Conservation (phyloP, 2,888 invertebrate genomes). For the Thymelicus sylvestris region DNA sequence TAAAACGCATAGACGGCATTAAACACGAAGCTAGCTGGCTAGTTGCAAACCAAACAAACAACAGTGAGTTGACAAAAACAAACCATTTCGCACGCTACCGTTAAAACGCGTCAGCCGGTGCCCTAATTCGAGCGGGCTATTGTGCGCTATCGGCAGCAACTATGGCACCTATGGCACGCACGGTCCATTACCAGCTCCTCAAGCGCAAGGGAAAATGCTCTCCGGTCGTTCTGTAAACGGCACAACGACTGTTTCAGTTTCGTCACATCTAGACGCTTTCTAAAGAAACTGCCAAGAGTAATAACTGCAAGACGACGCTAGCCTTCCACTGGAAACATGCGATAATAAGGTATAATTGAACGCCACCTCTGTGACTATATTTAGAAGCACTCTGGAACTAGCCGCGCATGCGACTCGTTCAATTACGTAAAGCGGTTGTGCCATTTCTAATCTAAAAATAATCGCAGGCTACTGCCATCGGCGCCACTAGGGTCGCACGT, state of each 20-base stretch:
- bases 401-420: conserved; percentile 80
- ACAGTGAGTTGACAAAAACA: conserved; percentile 19
- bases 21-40: conserved; percentile 18
- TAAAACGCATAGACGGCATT: background rate
- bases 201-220: conserved; percentile 66
- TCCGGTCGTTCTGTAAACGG: conserved; percentile 68
- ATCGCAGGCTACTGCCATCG: conserved; percentile 81
- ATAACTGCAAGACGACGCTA: conserved; percentile 68
- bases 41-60: conserved; percentile 31
- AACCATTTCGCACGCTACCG: conserved; percentile 28
- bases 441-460: conserved; percentile 86
- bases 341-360: conserved; percentile 83
- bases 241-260: conserved; percentile 72
- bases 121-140: conserved; percentile 38
- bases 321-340: conserved; percentile 81
- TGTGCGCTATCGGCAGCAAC: conserved; percentile 56
- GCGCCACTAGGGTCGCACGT: conserved; percentile 80
- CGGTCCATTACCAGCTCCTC: conserved; percentile 71
- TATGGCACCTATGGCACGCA: conserved; percentile 70
- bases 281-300: conserved; percentile 77
- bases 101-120: conserved; percentile 28
- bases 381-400: conserved; percentile 81
- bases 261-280: conserved; percentile 81
- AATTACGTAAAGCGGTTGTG: conserved; percentile 85
- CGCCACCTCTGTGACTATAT: conserved; percentile 80